Evolutionary conservation across 1,140 invertebrate genomes (phyloP), one percentile per base, ranked within the genome.

Genomic region (Maniola jurtina): DNA sequence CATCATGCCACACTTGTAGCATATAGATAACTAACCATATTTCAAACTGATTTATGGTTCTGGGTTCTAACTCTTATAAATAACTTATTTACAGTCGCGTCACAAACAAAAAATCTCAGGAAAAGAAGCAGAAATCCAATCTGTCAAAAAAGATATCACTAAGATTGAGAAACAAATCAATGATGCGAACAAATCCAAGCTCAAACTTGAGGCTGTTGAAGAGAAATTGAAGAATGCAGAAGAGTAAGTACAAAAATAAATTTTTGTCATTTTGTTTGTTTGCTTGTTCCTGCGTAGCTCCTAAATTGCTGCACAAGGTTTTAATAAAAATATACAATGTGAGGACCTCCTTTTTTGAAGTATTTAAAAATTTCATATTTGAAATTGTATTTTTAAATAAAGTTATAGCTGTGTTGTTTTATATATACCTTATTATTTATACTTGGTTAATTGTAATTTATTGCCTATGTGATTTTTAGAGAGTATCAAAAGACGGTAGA

Each of bases 191-290:
- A 81, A 91, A 60, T 89, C 91, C 4, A 91, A 88, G 64, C 75
- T 79, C 4, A 88, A 92, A 70, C 81, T 93, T 38, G 82, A 92
- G 8, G 76, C 88, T 15, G 82, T 91, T 40, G 89, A 92, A 61
- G 70, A 86, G 36, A 88, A 94, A 80, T 76, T 93, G 11, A 84
- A 89, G 34, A 90, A 83, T 79, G 91, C 83, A 79, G 92, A 91
- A 76, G 84, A 81, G 88, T 93, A 85, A 91, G 91, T 81, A 16
- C 13, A 5, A 61, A 11, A 48, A 15, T 35, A 56, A 13, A 47
- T 13, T 57, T 47, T 58, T 14, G 5, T 47, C 14, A 47, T 6
- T 14, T 47, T 59, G 8, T 54, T 5, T 50, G 14, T 50, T 13
- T 56, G 25, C 25, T 25, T 25, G 25, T 25, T 25, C 25, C 25